Percentiles rank a stretch among this genome's conserved stretches.
These are phyloP conservation scores for Colinus virginianus DNA, from an alignment of 2,113 vertebrate genomes.

Conservation along the genomic window DNA sequence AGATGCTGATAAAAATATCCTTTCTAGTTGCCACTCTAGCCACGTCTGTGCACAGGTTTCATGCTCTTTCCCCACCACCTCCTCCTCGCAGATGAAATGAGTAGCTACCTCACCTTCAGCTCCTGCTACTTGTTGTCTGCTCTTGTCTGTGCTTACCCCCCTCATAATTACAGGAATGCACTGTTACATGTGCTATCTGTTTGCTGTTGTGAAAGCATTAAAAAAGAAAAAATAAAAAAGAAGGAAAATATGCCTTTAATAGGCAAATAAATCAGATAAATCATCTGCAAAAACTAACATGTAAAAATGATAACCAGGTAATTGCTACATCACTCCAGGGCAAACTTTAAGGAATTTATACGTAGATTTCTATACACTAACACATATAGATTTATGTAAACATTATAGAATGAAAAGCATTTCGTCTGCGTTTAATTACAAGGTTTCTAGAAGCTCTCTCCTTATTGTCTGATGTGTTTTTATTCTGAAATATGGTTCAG, in stretches of 20 bases:
- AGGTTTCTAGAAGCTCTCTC: constrained; percentile 17
- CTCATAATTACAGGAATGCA: not conserved
- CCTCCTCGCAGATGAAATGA: not conserved
- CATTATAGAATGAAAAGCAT: constrained; percentile 25
- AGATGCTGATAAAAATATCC: constrained; percentile 25
- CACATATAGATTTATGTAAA: constrained; percentile 2
- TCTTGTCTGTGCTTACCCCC: not conserved
- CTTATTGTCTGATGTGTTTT: not conserved
- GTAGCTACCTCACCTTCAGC: constrained; percentile 20
- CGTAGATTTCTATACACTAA: constrained; percentile 25
- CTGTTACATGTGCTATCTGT: not conserved
- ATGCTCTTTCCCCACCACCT: not conserved
- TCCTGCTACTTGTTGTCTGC: constrained; percentile 27
- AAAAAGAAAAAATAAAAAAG: not conserved
- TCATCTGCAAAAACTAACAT: constrained; percentile 38
- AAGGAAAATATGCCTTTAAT: constrained; percentile 29
- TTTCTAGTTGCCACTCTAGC: constrained; percentile 14
- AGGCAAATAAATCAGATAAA: constrained; percentile 55
- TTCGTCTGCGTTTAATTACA: constrained; percentile 24
- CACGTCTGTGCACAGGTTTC: not conserved
- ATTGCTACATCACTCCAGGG: constrained; percentile 35
- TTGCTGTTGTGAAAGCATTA: constrained; percentile 20
- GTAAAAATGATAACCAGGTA: not conserved
- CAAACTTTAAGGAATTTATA: constrained; percentile 42
- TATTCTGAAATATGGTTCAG: not conserved